These are phyloP conservation scores for Lasioglossum albipes DNA, from an alignment of 1,140 invertebrate genomes.

Conservation along the genomic window DNA sequence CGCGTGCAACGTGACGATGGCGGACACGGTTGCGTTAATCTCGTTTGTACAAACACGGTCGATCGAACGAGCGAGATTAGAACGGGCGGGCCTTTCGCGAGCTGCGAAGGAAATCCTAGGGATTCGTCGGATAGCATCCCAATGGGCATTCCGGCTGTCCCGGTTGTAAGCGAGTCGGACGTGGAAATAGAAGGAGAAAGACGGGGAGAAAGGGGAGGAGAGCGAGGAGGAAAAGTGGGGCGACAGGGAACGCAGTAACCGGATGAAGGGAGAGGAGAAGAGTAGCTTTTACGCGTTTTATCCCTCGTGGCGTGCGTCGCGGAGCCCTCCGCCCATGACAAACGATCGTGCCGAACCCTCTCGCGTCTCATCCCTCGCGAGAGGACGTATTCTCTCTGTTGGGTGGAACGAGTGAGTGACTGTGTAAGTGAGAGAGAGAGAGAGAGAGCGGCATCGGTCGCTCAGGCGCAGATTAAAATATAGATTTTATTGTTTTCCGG, in stretches of 20 bases:
- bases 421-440: not conserved
- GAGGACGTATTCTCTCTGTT: constrained; percentile 46
- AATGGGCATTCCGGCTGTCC: not conserved
- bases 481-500: constrained; percentile 78
- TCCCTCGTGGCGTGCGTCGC: constrained; percentile 35
- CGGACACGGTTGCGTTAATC: not conserved
- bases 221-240: not conserved
- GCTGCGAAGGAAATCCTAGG: not conserved
- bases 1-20: too few relatives aligned
- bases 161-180: not conserved
- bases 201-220: not conserved
- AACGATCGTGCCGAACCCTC: constrained; percentile 62
- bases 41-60: not conserved
- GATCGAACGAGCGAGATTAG: not conserved
- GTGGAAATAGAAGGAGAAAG: too few relatives aligned
- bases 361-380: constrained; percentile 46
- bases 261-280: not conserved
- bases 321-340: constrained; percentile 67
- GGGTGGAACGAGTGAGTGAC: too few relatives aligned
- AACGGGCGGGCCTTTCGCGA: not conserved
- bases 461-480: constrained; percentile 75
- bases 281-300: constrained; percentile 38
- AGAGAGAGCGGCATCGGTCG: constrained; percentile 29
- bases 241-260: not conserved
- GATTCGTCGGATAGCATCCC: not conserved